Evolutionary conservation across 2,888 invertebrate species (phyloP), one percentile per base, ranked within the genome.

Genomic region (Hedya salicella): DNA sequence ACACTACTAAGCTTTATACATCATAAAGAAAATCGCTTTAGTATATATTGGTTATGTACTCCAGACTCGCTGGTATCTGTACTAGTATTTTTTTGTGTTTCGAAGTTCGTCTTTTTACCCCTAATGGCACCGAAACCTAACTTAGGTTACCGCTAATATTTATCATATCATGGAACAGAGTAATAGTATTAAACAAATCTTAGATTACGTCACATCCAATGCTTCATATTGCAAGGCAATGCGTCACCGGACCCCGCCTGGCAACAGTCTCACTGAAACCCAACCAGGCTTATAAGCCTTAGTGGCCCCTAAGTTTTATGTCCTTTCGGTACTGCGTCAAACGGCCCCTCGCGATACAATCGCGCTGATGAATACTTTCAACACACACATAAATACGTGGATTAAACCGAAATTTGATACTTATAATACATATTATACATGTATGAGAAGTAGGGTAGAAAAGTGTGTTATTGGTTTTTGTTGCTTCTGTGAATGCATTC

Each of bases 311-410:
- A 19, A n/a, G 46, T n/a, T 32, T 13, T 57, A 46, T n/a, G 8
- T 13, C 57, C 4, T 44, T 46, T 42, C 8, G 72, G 78, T 73
- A 78, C 82, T 76, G 78, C 78, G 75, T 78, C 78, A 73, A 73
- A 75, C 75, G 9, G 74, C 69, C 67, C 64, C 42, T 62, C 70
- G 71, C 78, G 78, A 79, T 84, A 87, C 88, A 87, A 86, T 87
- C 88, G 82, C 78, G 82, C 85, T 84, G 87, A 89, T 89, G 88
- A 88, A 89, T 89, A 88, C 86, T 82, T 85, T 82, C 83, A 80
- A 83, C 83, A 80, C 79, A 66, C 61, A 66, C 54, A 66, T 78
- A 79, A 71, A 75, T 73, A 68, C 63, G 50, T 60, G 48, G 66
- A 60, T 61, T 63, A 68, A 67, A 56, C 57, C 54, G 61, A 57